phyloP scores from a whole-genome alignment of 2,797 vertebrate genomes.

The Peromyscus aztecus region DNA sequence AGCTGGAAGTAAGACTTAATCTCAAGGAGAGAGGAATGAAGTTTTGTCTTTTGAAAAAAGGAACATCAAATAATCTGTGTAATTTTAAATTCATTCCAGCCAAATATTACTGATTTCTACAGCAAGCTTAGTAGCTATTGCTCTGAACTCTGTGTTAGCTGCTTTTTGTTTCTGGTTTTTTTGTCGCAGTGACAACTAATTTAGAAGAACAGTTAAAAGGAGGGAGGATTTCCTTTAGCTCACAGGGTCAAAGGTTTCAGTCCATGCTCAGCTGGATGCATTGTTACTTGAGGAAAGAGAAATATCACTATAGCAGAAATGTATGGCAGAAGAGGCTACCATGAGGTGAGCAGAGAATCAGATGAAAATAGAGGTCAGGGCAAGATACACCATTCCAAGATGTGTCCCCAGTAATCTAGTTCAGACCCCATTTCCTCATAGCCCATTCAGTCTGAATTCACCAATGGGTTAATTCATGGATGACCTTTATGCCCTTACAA shows the following conservation, averaged over 20 bases:
- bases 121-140: neutral
- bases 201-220: neutral
- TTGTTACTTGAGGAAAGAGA: neutral
- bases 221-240: neutral
- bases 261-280: neutral
- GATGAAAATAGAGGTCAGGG: neutral
- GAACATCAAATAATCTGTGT: neutral
- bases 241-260: neutral
- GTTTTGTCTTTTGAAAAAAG: constrained; percentile 1
- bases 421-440: neutral
- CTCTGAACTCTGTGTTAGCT: neutral
- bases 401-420: no score
- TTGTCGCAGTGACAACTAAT: neutral
- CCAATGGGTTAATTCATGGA: neutral
- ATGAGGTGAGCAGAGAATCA: neutral
- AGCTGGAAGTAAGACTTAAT: neutral
- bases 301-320: neutral
- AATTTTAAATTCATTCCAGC: neutral
- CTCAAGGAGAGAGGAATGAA: neutral
- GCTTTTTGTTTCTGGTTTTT: neutral
- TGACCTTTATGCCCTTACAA: neutral
- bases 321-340: neutral
- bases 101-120: neutral
- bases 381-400: neutral
- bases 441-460: neutral